A percentile compares a stretch with the other conserved stretches of the same genome.
Evolutionary conservation across 2,888 invertebrate species (phyloP).

Genomic region (Mongoloraphidia duomilia): DNA sequence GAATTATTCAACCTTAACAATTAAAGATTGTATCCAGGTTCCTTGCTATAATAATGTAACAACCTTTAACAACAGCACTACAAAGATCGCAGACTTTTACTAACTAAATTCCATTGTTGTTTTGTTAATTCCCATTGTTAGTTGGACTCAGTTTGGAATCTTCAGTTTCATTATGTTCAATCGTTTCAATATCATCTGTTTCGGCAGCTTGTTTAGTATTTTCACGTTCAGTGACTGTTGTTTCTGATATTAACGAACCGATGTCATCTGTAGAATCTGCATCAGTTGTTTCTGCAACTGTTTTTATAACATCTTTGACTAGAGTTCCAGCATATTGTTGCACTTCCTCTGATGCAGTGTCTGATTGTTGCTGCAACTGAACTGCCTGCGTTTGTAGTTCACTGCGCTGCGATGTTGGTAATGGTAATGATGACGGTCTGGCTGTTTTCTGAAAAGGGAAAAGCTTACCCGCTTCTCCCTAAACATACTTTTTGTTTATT

Average conservation of each 20-base stretch:
- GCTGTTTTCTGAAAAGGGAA: conserved; percentile 30
- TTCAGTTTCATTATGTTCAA: no score
- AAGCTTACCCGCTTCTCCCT: conserved; percentile 27
- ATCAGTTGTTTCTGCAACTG: conserved; percentile 23
- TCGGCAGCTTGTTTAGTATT: not conserved
- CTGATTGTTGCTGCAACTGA: not conserved
- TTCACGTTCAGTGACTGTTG: conserved; percentile 20
- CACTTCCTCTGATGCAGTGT: conserved; percentile 18
- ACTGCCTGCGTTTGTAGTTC: not conserved
- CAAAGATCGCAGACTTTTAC: no score
- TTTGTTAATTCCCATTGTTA: no score
- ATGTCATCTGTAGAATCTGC: conserved; percentile 13
- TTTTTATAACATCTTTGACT: conserved; percentile 30
- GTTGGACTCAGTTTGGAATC: no score
- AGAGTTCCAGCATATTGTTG: conserved; percentile 28
- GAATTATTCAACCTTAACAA: no score
- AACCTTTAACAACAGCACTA: no score
- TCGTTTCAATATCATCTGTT: no score
- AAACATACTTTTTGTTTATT: not conserved
- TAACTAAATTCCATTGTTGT: no score
- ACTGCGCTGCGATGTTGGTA: not conserved
- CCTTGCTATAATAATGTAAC: no score
- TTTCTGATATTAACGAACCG: conserved; percentile 17
- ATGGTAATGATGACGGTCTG: conserved; percentile 28
- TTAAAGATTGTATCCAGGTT: no score